phyloP scores from a whole-genome alignment of 1,140 invertebrate genomes.

The Atopsyche davidsoni region DNA sequence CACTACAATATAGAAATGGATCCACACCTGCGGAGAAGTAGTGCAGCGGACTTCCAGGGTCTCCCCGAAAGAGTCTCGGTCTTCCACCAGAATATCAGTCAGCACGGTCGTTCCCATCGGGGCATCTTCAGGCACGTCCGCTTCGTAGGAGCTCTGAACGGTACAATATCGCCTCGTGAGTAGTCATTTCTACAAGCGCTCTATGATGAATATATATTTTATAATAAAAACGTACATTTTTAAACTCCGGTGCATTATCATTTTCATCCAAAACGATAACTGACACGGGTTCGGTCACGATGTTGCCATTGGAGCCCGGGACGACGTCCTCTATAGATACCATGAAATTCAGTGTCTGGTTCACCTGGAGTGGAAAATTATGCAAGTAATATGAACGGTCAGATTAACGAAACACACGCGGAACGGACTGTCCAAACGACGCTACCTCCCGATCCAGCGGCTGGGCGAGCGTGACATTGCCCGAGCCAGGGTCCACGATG shows the following conservation, averaged over 20 bases:
- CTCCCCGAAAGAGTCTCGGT: constrained; percentile 73
- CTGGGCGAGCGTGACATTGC: constrained; percentile 69
- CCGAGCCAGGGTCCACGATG: constrained; percentile 66
- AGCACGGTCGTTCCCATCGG: constrained; percentile 68
- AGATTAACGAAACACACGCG: not conserved
- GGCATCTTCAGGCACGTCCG: constrained; percentile 72
- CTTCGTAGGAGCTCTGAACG: constrained; percentile 67
- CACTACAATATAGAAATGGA: not conserved
- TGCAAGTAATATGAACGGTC: constrained; percentile 1
- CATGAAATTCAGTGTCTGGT: constrained; percentile 67
- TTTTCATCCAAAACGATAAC: constrained; percentile 84
- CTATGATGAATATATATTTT: not conserved
- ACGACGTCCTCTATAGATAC: constrained; percentile 76
- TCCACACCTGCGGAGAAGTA: constrained; percentile 38
- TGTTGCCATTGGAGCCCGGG: constrained; percentile 62
- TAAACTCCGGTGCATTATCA: constrained; percentile 79
- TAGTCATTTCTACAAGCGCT: not conserved
- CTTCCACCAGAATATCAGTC: constrained; percentile 63
- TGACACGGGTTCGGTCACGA: constrained; percentile 69
- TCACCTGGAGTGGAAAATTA: constrained; percentile 51
- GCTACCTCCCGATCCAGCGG: constrained; percentile 76
- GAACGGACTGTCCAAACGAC: not conserved
- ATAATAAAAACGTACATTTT: constrained; percentile 53
- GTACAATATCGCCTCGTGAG: not conserved
- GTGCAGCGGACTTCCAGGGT: constrained; percentile 70